A percentile compares a stretch with the other conserved stretches of the same genome.
These are phyloP conservation scores for Phaetusa simplex DNA, from an alignment of 2,113 vertebrate genomes.

Conservation along the genomic window DNA sequence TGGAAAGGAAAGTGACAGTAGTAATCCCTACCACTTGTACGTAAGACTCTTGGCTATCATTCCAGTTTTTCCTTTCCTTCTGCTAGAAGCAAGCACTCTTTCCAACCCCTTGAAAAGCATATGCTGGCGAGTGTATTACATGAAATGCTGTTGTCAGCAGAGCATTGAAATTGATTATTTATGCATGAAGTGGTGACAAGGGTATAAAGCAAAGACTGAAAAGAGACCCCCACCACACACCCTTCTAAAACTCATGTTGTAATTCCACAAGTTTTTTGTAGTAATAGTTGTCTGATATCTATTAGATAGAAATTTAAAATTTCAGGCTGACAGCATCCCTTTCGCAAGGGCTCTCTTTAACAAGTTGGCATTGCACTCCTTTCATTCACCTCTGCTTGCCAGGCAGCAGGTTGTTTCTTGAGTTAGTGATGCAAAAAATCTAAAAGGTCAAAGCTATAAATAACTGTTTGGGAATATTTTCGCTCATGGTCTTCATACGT, in stretches of 20 bases:
- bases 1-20: background rate
- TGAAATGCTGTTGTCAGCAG: slow-evolving; percentile 5
- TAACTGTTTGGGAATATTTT: slow-evolving; percentile 50
- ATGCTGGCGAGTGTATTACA: background rate
- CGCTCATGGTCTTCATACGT: slow-evolving; percentile 10
- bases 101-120: background rate
- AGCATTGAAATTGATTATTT: slow-evolving; percentile 23
- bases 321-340: background rate
- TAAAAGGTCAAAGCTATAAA: slow-evolving; percentile 65
- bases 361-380: slow-evolving; percentile 18
- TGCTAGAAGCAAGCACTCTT: background rate
- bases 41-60: background rate
- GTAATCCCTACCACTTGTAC: background rate
- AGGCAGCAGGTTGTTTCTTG: slow-evolving; percentile 43
- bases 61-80: background rate
- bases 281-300: background rate
- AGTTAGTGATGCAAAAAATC: slow-evolving; percentile 56
- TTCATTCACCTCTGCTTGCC: slow-evolving; percentile 54
- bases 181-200: background rate
- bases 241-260: background rate
- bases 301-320: background rate
- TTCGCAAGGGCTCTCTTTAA: background rate
- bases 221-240: background rate
- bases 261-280: background rate
- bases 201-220: background rate